Evolutionary conservation across 1,140 invertebrate species (phyloP).

Genomic region (Hyles vespertilio): DNA sequence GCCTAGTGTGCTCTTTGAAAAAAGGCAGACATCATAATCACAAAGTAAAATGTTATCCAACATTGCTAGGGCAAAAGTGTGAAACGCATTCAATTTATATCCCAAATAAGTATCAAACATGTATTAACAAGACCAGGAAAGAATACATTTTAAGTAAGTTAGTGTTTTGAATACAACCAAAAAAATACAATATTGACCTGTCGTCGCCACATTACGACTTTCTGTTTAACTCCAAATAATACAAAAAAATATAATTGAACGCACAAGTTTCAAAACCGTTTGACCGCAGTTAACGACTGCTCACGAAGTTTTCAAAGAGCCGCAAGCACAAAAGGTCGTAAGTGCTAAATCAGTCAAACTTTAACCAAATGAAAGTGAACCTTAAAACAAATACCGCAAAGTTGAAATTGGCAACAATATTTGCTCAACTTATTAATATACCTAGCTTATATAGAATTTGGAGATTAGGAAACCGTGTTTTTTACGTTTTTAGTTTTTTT

Average conservation of each 20-base stretch:
- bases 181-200: too few relatives aligned
- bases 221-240: too few relatives aligned
- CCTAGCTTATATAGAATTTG: conserved; percentile 48
- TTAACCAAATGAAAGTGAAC: conserved; percentile 12
- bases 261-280: conserved; percentile 43
- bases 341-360: conserved; percentile 18
- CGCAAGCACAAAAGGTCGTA: conserved; percentile 30
- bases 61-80: too few relatives aligned
- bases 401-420: conserved; percentile 16
- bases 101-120: too few relatives aligned
- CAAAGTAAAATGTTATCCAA: too few relatives aligned
- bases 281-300: conserved; percentile 30
- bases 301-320: conserved; percentile 49
- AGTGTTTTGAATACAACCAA: too few relatives aligned
- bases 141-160: too few relatives aligned
- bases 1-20: too few relatives aligned
- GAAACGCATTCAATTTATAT: too few relatives aligned
- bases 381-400: conserved; percentile 4
- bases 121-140: too few relatives aligned
- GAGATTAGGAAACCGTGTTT: conserved; percentile 59
- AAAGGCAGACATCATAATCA: too few relatives aligned
- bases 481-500: conserved; percentile 25
- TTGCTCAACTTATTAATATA: conserved; percentile 54
- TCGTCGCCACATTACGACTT: too few relatives aligned
- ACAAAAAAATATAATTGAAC: conserved; percentile 2